Conservation (phyloP, 2,888 invertebrate species). For the Cordilura impudica region DNA sequence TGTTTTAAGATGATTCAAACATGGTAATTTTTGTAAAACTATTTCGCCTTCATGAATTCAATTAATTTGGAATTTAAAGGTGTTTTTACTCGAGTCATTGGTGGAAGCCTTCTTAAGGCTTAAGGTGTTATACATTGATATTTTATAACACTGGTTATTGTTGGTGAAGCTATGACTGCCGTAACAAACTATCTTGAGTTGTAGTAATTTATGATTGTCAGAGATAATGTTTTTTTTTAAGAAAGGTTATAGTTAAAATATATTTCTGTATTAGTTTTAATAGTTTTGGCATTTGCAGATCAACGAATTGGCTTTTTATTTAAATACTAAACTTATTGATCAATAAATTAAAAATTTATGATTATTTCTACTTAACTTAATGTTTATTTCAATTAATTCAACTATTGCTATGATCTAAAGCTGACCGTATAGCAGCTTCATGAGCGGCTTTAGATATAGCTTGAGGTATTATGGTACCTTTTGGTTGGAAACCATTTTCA, state of each 20-base stretch:
- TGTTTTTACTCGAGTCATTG: slow-evolving; percentile 20
- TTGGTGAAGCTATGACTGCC: background rate
- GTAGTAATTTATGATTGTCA: slow-evolving; percentile 28
- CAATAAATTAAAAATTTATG: background rate
- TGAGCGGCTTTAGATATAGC: slow-evolving; percentile 66
- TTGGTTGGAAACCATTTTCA: slow-evolving; percentile 72
- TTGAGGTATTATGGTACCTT: slow-evolving; percentile 68
- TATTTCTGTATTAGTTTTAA: slow-evolving; percentile 35
- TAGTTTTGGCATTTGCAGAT: slow-evolving; percentile 53
- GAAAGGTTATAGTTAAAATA: slow-evolving; percentile 27
- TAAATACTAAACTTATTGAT: slow-evolving; percentile 20
- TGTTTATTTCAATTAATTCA: background rate
- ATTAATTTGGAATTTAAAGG: slow-evolving; percentile 44
- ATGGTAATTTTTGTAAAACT: slow-evolving; percentile 3
- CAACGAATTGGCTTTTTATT: slow-evolving; percentile 9
- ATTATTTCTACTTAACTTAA: slow-evolving; percentile 3
- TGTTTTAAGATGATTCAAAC: slow-evolving; percentile 19
- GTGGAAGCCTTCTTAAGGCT: slow-evolving; percentile 20
- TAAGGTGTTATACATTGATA: slow-evolving; percentile 51
- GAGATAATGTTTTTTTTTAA: background rate
- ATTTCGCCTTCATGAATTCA: slow-evolving; percentile 22
- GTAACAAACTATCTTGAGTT: background rate
- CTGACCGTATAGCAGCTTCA: slow-evolving; percentile 46
- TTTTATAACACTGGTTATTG: slow-evolving; percentile 56
- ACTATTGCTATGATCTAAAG: background rate